Evolutionary conservation across 1,140 invertebrate genomes (phyloP).

Genomic region (Drusus annulatus): DNA sequence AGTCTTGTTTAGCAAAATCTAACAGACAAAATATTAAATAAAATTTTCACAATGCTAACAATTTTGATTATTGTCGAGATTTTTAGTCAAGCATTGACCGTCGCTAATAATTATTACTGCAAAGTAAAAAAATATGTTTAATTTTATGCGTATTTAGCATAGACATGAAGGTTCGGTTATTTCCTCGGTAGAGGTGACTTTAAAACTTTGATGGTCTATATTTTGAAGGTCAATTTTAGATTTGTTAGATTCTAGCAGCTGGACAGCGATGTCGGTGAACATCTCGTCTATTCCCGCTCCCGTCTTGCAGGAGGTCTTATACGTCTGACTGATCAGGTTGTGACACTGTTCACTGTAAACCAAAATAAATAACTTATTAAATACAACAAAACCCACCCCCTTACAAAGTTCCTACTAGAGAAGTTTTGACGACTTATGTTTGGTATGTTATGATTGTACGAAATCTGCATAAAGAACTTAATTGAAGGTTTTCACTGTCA

Average conservation of each 20-base stretch:
- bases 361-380: not conserved
- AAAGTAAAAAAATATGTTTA: conserved; percentile 22
- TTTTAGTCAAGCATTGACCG: not conserved
- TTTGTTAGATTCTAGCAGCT: conserved; percentile 83
- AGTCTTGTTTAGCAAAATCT: no score
- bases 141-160: conserved; percentile 68
- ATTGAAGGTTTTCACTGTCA: no score
- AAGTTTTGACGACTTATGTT: no score
- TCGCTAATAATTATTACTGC: not conserved
- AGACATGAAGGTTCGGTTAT: conserved; percentile 76
- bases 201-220: conserved; percentile 84
- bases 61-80: conserved; percentile 2
- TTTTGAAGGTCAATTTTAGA: conserved; percentile 87
- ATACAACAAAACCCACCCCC: no score
- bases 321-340: conserved; percentile 89
- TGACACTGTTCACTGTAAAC: conserved; percentile 89
- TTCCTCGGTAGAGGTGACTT: conserved; percentile 79
- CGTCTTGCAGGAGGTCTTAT: conserved; percentile 93
- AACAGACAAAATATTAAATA: not conserved
- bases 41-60: not conserved
- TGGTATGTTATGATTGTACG: no score
- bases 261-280: conserved; percentile 89
- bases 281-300: conserved; percentile 91
- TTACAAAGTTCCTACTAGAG: no score
- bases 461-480: no score